These are phyloP conservation scores for Mustela lutreola DNA, from an alignment of 2,113 vertebrate species.

Conservation along the genomic window DNA sequence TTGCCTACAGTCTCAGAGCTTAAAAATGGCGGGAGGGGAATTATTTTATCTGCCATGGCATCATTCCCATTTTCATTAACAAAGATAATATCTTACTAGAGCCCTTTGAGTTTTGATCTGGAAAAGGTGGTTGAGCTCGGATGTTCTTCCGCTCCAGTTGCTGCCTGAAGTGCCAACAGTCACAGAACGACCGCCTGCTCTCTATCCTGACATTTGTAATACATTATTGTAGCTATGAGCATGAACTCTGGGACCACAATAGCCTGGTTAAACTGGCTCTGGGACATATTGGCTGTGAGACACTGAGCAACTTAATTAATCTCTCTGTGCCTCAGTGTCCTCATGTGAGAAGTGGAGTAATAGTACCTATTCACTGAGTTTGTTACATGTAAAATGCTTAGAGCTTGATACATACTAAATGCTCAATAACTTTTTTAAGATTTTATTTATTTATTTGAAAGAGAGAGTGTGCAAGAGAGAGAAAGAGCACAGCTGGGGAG, in stretches of 20 bases:
- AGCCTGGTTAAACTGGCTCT: not conserved
- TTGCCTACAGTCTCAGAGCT: not conserved
- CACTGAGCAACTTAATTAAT: not conserved
- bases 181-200: not conserved
- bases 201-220: not conserved
- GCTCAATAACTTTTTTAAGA: not conserved
- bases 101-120: constrained; percentile 41
- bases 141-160: not conserved
- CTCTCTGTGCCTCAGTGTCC: constrained; percentile 14
- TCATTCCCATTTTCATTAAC: not conserved
- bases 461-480: not conserved
- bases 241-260: rapidly evolving
- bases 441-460: not conserved
- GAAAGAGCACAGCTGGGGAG: not conserved
- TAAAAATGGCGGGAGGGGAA: not conserved
- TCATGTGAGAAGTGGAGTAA: not conserved
- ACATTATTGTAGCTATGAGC: rapidly evolving
- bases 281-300: not conserved
- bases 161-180: not conserved
- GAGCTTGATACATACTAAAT: not conserved
- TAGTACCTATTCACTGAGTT: not conserved
- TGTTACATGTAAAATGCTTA: not conserved
- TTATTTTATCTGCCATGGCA: not conserved
- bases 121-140: not conserved
- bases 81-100: not conserved